These are phyloP conservation scores for Volucella inflata DNA, from an alignment of 2,888 invertebrate genomes.

Conservation along the genomic window DNA sequence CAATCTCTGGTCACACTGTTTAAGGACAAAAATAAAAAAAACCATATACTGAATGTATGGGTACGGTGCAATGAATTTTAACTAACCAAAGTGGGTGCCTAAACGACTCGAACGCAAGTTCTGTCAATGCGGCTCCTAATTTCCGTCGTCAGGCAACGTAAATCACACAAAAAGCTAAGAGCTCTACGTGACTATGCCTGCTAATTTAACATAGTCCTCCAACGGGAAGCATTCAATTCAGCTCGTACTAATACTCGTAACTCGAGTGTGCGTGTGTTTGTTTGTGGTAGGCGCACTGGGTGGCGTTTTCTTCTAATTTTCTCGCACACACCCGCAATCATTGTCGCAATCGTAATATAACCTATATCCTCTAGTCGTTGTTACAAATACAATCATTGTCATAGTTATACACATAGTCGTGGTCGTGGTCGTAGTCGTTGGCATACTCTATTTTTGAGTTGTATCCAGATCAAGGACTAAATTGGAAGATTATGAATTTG, in stretches of 20 bases:
- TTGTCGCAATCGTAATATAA: too few species aligned
- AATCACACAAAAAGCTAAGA: constrained; percentile 60
- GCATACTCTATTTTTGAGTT: constrained; percentile 66
- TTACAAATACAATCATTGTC: too few species aligned
- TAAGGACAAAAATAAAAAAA: constrained; percentile 27
- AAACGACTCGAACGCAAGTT: constrained; percentile 20
- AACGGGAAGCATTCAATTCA: constrained; percentile 46
- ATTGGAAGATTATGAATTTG: constrained; percentile 75
- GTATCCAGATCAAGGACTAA: constrained; percentile 75
- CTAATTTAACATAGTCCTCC: constrained; percentile 64
- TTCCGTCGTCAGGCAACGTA: constrained; percentile 68
- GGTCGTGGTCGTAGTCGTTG: constrained; percentile 13
- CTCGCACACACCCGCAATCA: constrained; percentile 29
- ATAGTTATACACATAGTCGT: not conserved
- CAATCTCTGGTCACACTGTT: not conserved
- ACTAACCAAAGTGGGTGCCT: constrained; percentile 49
- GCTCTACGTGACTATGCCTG: constrained; percentile 69
- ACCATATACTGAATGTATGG: not conserved
- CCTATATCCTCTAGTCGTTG: too few species aligned
- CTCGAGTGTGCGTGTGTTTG: constrained; percentile 1
- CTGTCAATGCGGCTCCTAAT: constrained; percentile 66
- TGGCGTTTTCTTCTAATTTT: constrained; percentile 56
- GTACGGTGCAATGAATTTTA: constrained; percentile 58
- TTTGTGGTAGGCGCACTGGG: not conserved
- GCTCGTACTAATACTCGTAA: not conserved